Percentiles rank a stretch among this genome's conserved stretches.
phyloP scores from a whole-genome alignment of 2,888 invertebrate species.

The Metacarcinus magister region DNA sequence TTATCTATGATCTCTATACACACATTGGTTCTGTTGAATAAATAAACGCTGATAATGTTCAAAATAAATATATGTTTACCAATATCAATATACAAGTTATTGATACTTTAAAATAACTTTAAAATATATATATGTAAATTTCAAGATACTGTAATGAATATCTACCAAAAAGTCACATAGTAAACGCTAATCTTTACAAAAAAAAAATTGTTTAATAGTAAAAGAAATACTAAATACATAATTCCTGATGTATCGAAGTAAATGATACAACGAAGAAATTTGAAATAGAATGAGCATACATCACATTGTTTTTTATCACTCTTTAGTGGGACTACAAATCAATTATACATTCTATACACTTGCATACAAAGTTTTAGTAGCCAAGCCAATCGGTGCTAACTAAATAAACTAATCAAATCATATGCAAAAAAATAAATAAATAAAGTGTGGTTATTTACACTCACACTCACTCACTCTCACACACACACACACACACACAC shows the following conservation, averaged over 20 bases:
- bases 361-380: not conserved
- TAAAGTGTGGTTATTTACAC: not conserved
- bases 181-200: too few relatives aligned
- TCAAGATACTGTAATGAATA: too few relatives aligned
- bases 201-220: too few relatives aligned
- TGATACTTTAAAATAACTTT: too few relatives aligned
- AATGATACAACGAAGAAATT: not conserved
- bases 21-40: too few relatives aligned
- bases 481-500: conserved; percentile 41
- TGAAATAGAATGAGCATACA: not conserved
- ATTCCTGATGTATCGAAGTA: not conserved
- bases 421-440: not conserved
- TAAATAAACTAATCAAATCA: not conserved
- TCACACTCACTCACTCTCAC: not conserved
- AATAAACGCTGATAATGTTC: too few relatives aligned
- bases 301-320: not conserved
- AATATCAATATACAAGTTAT: too few relatives aligned
- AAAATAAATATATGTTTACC: too few relatives aligned
- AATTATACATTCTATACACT: not conserved
- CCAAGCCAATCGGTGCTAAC: not conserved
- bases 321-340: not conserved
- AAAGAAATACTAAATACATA: too few relatives aligned
- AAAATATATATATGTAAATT: too few relatives aligned
- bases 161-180: too few relatives aligned
- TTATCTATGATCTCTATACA: too few relatives aligned